These are phyloP conservation scores for Prunella strophiata DNA, from an alignment of 2,797 vertebrate species.

Conservation along the genomic window DNA sequence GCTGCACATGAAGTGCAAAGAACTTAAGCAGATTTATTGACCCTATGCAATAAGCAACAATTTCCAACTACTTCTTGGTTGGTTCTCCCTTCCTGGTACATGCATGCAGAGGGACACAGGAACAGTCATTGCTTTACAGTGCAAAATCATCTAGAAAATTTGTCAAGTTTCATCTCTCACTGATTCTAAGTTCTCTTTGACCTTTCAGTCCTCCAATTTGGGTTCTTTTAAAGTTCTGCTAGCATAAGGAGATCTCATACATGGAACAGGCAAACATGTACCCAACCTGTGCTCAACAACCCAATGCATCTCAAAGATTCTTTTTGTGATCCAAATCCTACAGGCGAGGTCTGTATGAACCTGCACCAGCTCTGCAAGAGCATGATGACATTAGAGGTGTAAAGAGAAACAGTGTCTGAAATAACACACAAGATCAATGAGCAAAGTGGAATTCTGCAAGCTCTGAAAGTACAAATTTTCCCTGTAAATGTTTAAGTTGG, in stretches of 20 bases:
- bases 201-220: background rate
- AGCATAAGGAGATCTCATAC: background rate
- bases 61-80: background rate
- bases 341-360: background rate
- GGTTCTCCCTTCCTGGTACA: background rate
- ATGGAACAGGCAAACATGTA: background rate
- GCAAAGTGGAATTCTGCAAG: background rate
- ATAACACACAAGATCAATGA: background rate
- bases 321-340: background rate
- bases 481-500: background rate
- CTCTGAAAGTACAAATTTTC: background rate
- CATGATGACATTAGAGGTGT: background rate
- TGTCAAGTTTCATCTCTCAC: background rate
- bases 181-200: background rate
- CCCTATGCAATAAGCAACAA: background rate
- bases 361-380: background rate
- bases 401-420: background rate
- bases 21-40: background rate
- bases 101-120: background rate
- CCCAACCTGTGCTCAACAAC: background rate
- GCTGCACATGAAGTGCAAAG: background rate
- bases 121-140: background rate
- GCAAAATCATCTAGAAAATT: background rate
- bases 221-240: background rate
- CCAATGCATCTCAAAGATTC: background rate